phyloP scores from a whole-genome alignment of 2,113 vertebrate species.

The Colinus virginianus region DNA sequence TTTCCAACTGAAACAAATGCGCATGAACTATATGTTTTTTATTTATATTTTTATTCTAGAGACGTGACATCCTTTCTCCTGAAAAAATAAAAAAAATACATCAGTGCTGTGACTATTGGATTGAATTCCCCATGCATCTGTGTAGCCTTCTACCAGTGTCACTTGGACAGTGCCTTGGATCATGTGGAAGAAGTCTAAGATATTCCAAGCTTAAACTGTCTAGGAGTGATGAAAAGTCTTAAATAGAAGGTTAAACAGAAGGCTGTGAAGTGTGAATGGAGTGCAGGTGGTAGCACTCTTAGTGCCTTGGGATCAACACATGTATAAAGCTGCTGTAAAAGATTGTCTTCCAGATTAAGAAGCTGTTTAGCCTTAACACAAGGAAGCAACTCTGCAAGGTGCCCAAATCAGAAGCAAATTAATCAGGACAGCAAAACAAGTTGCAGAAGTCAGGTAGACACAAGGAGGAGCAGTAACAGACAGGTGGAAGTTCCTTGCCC shows the following conservation, averaged over 20 bases:
- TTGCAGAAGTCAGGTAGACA: neutral
- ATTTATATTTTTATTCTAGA: neutral
- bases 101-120: fast-evolving
- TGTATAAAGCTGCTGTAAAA: neutral
- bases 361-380: neutral
- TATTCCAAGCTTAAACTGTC: neutral
- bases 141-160: neutral
- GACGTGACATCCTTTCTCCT: neutral
- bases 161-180: neutral
- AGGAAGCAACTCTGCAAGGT: neutral
- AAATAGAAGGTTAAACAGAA: neutral
- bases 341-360: neutral
- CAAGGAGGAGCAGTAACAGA: neutral
- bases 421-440: neutral
- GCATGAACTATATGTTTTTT: neutral
- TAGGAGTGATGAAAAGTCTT: neutral
- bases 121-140: neutral
- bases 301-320: neutral
- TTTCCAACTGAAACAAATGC: neutral
- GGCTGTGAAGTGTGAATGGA: fast-evolving
- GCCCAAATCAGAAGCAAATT: neutral
- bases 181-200: neutral
- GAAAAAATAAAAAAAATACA: neutral
- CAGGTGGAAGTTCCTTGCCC: fast-evolving
- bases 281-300: neutral